A percentile compares a stretch with the other conserved stretches of the same genome.
Conservation (phyloP, 2,888 invertebrate species). For the Allygus modestus region DNA sequence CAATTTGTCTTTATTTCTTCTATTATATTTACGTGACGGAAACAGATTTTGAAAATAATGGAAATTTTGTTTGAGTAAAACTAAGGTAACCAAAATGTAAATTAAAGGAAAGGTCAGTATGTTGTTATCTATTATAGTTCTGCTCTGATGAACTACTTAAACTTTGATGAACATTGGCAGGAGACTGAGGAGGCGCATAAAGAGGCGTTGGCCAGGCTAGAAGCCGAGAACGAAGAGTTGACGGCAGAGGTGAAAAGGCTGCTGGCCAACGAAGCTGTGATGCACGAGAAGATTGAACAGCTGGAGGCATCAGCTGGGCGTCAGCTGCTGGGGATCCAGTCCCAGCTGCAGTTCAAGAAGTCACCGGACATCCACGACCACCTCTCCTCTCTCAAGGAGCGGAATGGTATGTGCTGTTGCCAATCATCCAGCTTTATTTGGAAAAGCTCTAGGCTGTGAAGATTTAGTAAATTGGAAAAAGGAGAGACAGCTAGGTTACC, state of each 20-base stretch:
- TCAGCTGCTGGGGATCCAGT: constrained; percentile 70
- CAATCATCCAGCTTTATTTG: too few relatives aligned
- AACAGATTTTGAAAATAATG: too few relatives aligned
- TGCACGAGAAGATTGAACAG: constrained; percentile 72
- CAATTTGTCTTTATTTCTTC: too few relatives aligned
- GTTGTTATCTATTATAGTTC: not conserved
- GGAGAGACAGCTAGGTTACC: too few relatives aligned
- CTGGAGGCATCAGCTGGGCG: constrained; percentile 75
- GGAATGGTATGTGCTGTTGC: constrained; percentile 26
- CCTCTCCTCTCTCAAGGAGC: constrained; percentile 25
- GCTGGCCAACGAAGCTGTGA: constrained; percentile 74
- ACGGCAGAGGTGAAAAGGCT: constrained; percentile 76
- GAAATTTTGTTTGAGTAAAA: too few relatives aligned
- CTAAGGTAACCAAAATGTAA: too few relatives aligned
- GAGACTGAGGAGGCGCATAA: constrained; percentile 74
- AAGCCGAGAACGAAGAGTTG: constrained; percentile 77
- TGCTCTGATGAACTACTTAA: too few relatives aligned
- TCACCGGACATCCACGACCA: constrained; percentile 50
- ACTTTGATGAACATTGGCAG: too few relatives aligned
- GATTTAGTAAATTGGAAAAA: too few relatives aligned
- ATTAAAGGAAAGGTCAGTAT: too few relatives aligned
- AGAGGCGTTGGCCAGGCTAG: constrained; percentile 77
- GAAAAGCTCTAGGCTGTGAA: too few relatives aligned
- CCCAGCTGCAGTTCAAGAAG: constrained; percentile 56
- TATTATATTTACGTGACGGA: too few relatives aligned